Evolutionary conservation across 1,140 invertebrate genomes (phyloP).

Genomic region (Chironomus striatipennis): DNA sequence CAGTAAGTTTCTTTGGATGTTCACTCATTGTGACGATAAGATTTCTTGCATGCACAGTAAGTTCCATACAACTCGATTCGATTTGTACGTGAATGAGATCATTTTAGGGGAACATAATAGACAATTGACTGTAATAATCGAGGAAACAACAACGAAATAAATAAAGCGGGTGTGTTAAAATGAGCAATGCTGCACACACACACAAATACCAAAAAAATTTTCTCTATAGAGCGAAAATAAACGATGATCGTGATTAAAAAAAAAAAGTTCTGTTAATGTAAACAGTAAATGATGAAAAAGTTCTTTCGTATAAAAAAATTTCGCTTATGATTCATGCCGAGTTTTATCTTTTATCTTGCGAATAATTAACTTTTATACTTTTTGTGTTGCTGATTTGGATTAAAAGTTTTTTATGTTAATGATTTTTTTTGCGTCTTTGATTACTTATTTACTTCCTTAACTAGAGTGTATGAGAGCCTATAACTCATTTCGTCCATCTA

Average conservation of each 20-base stretch:
- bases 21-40: conserved; percentile 20
- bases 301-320: too few species aligned
- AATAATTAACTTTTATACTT: too few species aligned
- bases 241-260: too few species aligned
- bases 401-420: neutral
- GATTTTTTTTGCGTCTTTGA: neutral
- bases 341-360: too few species aligned
- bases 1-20: neutral
- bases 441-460: neutral
- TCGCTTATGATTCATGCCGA: too few species aligned
- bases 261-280: too few species aligned
- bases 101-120: too few species aligned
- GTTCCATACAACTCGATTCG: neutral
- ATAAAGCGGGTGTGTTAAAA: neutral
- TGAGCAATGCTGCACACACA: neutral
- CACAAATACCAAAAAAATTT: neutral
- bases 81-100: too few species aligned
- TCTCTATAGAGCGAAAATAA: neutral
- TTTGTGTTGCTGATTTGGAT: too few species aligned
- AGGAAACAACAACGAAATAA: neutral
- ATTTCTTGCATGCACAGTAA: neutral
- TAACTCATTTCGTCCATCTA: neutral
- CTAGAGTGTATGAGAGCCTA: neutral
- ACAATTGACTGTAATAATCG: neutral
- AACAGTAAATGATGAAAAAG: too few species aligned